These are phyloP conservation scores for Psittacus erithacus DNA, from an alignment of 2,113 vertebrate species.

Conservation along the genomic window DNA sequence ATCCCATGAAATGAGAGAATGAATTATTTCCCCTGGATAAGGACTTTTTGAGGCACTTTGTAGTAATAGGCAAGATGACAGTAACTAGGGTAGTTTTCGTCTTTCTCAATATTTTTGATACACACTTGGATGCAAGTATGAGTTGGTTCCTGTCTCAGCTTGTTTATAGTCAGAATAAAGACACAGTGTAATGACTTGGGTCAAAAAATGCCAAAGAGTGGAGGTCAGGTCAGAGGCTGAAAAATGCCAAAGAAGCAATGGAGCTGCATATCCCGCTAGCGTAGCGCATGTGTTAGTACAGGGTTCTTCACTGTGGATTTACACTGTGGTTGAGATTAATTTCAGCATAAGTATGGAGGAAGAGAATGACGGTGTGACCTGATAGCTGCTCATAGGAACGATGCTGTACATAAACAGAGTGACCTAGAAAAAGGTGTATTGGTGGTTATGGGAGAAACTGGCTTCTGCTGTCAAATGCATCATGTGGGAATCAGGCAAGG, in stretches of 20 bases:
- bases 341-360: background rate
- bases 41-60: background rate
- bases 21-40: background rate
- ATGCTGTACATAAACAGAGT: background rate
- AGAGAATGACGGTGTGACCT: background rate
- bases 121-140: background rate
- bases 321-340: background rate
- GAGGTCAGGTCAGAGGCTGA: background rate
- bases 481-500: background rate
- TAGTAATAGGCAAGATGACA: background rate
- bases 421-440: conserved; percentile 1
- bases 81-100: background rate
- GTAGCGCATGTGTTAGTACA: background rate
- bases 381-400: background rate
- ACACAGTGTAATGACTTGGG: background rate
- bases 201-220: background rate
- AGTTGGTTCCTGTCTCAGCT: background rate
- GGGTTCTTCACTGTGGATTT: background rate
- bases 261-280: fast-evolving
- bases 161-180: background rate
- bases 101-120: background rate
- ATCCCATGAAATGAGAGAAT: background rate
- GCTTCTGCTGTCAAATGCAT: background rate
- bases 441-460: background rate
- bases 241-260: background rate